Evolutionary conservation across 2,113 vertebrate species (phyloP), one percentile per base, ranked within the genome.

Genomic region (Megaceryle maxima): DNA sequence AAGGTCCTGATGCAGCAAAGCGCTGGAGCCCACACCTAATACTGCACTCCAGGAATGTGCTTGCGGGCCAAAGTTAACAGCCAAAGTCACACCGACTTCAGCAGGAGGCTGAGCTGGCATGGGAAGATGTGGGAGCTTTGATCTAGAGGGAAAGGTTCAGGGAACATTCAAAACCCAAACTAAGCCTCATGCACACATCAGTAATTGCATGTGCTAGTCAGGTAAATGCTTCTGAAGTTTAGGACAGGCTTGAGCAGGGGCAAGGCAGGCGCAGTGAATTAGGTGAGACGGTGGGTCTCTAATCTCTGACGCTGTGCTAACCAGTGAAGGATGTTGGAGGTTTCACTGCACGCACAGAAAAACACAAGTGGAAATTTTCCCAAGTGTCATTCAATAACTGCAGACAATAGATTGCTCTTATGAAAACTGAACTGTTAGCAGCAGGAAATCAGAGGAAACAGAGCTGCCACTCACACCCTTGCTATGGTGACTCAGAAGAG

Each of bases 331-430:
- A 74, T 94, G 87, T 24, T 94, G 88, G 72, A 92, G 90, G 79
- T 84, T 75, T 88, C 63, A 6, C 43, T 73, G 57, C 39, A 53
- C 35, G 76, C 88, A 95, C 73, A 81, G 82, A 63, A 73, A 92
- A 88, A 83, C 87, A 79, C 64, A 25, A 72, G 83, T 94, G 88
- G 76, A 90, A 93, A 87, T 96, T 85, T 88, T 79, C 82, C 90
- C 80, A 84, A 90, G 94, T 95, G 96, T 90, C 93, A 94, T 88
- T 96, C 92, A 91, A 6, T 76, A 88, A 69, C 82, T 92, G n/a
- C 92, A 92, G 92, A 95, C 92, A 95, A 94, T 94, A 85, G 88
- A 35, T 64, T 0, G 1, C 48, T 94, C 83, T 95, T 79, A 79
- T 1, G 6, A 62, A 78, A 95, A 24, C 21, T 4, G 51, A 80